These are phyloP conservation scores for Tenthredo notha DNA, from an alignment of 2,888 invertebrate species.

Conservation along the genomic window DNA sequence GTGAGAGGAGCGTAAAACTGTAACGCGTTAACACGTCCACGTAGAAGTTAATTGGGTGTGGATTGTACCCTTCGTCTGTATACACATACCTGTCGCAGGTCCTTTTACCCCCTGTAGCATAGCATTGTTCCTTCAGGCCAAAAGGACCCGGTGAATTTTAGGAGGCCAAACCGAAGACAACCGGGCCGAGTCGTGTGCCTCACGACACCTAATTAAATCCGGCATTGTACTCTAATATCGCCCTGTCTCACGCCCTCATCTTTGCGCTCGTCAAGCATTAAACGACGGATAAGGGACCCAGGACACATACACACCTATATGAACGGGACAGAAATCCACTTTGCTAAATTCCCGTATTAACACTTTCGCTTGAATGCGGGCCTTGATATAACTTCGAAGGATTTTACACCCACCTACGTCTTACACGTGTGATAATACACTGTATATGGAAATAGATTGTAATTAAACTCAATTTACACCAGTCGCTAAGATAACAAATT, in stretches of 20 bases:
- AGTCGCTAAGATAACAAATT: not conserved
- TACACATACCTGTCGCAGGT: conserved; percentile 37
- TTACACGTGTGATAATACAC: not conserved
- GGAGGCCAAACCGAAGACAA: conserved; percentile 28
- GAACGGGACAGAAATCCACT: conserved; percentile 53
- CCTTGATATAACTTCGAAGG: not conserved
- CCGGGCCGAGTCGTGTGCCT: conserved; percentile 27
- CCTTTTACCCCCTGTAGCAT: conserved; percentile 5
- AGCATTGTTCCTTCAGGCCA: conserved; percentile 3
- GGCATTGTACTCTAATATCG: conserved; percentile 62
- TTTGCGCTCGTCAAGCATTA: conserved; percentile 49
- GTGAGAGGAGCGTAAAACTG: conserved; percentile 6
- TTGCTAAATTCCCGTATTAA: conserved; percentile 50
- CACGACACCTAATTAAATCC: conserved; percentile 64
- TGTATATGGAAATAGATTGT: not conserved
- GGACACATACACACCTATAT: conserved; percentile 11
- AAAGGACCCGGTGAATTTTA: conserved; percentile 26
- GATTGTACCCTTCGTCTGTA: conserved; percentile 23
- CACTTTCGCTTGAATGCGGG: conserved; percentile 43
- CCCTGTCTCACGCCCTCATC: conserved; percentile 55
- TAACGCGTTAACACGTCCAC: conserved; percentile 10
- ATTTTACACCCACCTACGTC: not conserved
- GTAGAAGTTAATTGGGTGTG: conserved; percentile 42
- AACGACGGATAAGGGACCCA: conserved; percentile 52
- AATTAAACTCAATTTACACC: not conserved